Evolutionary conservation across 2,888 invertebrate species (phyloP).

Genomic region (Baccha elongata): DNA sequence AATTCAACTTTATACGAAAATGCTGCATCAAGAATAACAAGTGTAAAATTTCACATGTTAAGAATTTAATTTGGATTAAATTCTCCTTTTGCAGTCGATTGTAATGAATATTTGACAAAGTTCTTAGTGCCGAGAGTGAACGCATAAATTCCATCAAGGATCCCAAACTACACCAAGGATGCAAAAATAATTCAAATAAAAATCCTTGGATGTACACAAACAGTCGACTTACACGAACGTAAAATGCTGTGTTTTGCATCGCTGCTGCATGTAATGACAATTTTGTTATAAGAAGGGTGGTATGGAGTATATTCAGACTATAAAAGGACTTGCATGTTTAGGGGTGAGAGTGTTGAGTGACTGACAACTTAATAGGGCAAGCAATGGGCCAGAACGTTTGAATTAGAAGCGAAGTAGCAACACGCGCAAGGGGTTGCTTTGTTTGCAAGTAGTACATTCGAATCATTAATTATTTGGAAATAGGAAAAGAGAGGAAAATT

Average conservation of each 20-base stretch:
- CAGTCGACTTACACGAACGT: conserved; percentile 40
- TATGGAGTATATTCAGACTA: conserved; percentile 22
- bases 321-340: conserved; percentile 52
- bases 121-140: conserved; percentile 39
- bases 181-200: conserved; percentile 50
- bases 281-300: conserved; percentile 29
- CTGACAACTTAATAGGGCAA: conserved; percentile 74
- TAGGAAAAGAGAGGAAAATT: conserved; percentile 46
- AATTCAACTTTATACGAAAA: not conserved
- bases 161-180: conserved; percentile 36
- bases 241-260: conserved; percentile 57
- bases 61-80: conserved; percentile 42
- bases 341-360: conserved; percentile 73
- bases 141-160: conserved; percentile 49
- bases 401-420: conserved; percentile 43
- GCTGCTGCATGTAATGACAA: conserved; percentile 46
- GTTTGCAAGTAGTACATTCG: conserved; percentile 57
- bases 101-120: conserved; percentile 64
- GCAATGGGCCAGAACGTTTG: conserved; percentile 70
- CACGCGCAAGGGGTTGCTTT: conserved; percentile 67
- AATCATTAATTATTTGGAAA: conserved; percentile 66
- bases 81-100: conserved; percentile 61
- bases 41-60: conserved; percentile 68
- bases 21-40: conserved; percentile 28
- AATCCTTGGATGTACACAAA: conserved; percentile 18